Conservation (phyloP, 1,140 invertebrate genomes). For the Choristoneura fumiferana region DNA sequence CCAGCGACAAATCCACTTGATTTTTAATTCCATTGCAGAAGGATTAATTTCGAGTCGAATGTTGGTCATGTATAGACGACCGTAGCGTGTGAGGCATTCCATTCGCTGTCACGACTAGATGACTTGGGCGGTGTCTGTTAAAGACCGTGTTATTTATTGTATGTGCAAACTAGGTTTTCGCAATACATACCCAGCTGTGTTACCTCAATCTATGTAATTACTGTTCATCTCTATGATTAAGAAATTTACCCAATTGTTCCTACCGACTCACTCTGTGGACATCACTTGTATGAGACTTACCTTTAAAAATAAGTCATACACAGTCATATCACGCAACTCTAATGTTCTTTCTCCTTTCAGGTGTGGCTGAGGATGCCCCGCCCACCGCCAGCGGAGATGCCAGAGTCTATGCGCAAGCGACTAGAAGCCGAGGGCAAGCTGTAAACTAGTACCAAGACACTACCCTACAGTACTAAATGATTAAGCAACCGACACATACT, state of each 20-base stretch:
- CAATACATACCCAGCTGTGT: no score
- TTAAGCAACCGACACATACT: background rate
- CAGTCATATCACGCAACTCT: background rate
- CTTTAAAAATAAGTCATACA: background rate
- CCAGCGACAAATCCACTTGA: no score
- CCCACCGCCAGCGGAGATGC: constrained; percentile 99
- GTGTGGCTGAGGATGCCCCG: constrained; percentile 92
- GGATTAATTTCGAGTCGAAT: no score
- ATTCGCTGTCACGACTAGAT: no score
- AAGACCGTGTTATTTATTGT: no score
- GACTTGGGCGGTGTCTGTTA: no score
- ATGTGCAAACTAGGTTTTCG: no score
- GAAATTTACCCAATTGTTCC: constrained; percentile 61
- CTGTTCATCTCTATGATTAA: constrained; percentile 59
- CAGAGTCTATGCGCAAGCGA: constrained; percentile 95
- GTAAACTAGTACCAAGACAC: constrained; percentile 51
- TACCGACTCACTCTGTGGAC: constrained; percentile 53
- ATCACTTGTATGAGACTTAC: constrained; percentile 32
- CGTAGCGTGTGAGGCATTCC: no score
- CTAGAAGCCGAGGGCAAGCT: constrained; percentile 78
- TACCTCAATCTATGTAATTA: background rate
- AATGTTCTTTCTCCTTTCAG: constrained; percentile 41
- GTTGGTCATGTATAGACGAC: no score
- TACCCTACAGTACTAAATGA: background rate
- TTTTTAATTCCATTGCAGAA: no score